Conservation (phyloP, 2,888 invertebrate species). For the Anoncus sp. region DNA sequence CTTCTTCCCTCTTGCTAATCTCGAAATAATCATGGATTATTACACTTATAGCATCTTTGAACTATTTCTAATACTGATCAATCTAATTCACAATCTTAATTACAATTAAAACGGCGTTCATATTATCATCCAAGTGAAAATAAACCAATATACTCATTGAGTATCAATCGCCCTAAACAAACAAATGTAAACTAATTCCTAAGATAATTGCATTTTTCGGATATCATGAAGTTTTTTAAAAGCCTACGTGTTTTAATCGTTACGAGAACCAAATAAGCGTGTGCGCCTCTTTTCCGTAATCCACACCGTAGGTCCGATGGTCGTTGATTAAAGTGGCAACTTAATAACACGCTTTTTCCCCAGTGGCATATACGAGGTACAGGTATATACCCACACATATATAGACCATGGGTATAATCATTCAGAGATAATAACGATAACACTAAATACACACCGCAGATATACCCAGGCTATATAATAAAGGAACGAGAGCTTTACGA, state of each 20-base stretch:
- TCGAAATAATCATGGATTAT: conserved; percentile 8
- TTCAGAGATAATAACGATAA: conserved; percentile 50
- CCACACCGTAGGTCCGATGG: conserved; percentile 15
- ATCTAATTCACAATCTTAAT: too few relatives aligned
- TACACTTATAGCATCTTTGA: too few relatives aligned
- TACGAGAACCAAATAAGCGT: conserved; percentile 20
- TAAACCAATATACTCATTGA: too few relatives aligned
- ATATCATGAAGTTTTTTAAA: not conserved
- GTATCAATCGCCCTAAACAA: too few relatives aligned
- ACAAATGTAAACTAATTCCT: too few relatives aligned
- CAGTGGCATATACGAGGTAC: not conserved
- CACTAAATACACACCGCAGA: conserved; percentile 29
- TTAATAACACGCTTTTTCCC: conserved; percentile 42
- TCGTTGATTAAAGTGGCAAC: conserved; percentile 54
- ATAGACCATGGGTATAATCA: conserved; percentile 22
- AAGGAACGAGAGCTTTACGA: conserved; percentile 38
- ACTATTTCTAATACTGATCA: too few relatives aligned
- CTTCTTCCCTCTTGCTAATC: conserved; percentile 9
- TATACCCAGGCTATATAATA: conserved; percentile 31
- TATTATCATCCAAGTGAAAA: too few relatives aligned
- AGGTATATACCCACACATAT: not conserved
- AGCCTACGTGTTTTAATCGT: not conserved
- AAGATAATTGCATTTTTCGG: too few relatives aligned
- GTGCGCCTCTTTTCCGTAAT: conserved; percentile 21
- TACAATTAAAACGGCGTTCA: too few relatives aligned